Evolutionary conservation across 2,797 vertebrate species (phyloP).

Genomic region (Paramormyrops hopkinsi): DNA sequence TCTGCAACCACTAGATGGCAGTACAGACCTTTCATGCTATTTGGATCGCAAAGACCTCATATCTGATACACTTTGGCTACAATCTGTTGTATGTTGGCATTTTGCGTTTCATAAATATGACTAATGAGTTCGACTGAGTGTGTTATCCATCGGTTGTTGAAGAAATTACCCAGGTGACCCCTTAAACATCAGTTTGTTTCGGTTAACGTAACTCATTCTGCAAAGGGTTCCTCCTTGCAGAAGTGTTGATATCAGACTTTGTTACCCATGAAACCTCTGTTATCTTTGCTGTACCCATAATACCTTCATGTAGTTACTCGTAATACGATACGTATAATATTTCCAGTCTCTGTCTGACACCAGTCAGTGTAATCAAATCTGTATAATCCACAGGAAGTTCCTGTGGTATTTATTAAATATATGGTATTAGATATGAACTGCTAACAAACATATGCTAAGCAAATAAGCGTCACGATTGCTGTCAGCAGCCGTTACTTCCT

Average conservation of each 20-base stretch:
- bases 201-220: neutral
- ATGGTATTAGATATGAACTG: neutral
- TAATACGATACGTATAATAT: neutral
- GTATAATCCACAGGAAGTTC: neutral
- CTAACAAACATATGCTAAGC: neutral
- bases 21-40: conserved; percentile 3
- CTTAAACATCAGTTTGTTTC: neutral
- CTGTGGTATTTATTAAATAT: neutral
- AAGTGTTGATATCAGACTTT: neutral
- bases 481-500: neutral
- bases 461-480: neutral
- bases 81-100: neutral
- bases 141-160: neutral
- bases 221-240: neutral
- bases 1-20: conserved; percentile 52
- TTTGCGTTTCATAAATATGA: neutral
- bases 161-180: neutral
- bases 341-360: neutral
- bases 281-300: neutral
- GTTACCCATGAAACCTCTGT: neutral
- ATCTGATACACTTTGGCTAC: neutral
- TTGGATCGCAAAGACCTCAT: neutral
- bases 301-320: neutral
- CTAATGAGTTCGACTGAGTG: neutral
- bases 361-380: neutral